Conservation (phyloP, 2,888 invertebrate genomes). For the Psylliodes chrysocephalus region DNA sequence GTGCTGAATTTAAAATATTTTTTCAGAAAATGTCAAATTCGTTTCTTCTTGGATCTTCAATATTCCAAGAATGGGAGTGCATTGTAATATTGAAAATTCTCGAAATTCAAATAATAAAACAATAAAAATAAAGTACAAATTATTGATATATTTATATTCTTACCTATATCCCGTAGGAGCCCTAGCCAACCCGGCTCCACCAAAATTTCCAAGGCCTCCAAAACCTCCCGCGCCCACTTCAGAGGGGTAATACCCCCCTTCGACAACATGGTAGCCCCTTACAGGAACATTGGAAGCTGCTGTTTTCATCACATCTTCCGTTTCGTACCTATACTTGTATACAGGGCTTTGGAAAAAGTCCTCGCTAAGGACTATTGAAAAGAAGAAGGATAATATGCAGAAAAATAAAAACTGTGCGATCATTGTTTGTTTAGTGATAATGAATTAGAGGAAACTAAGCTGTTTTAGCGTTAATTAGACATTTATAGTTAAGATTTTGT, state of each 20-base stretch:
- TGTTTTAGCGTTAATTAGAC: constrained; percentile 34
- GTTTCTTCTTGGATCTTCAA: no score
- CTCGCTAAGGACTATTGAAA: constrained; percentile 4
- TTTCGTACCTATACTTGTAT: constrained; percentile 60
- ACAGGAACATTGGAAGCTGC: constrained; percentile 61
- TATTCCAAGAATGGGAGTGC: no score
- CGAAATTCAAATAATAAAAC: no score
- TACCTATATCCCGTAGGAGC: constrained; percentile 7
- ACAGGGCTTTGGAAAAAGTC: constrained; percentile 45
- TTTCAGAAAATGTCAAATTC: no score
- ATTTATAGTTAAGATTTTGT: constrained; percentile 46
- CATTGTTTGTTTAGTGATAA: constrained; percentile 21
- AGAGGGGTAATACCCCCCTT: constrained; percentile 69
- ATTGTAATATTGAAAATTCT: no score
- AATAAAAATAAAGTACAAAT: no score
- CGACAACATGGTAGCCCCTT: constrained; percentile 70
- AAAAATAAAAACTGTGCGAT: constrained; percentile 16
- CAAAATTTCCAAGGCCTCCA: constrained; percentile 16
- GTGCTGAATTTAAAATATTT: no score
- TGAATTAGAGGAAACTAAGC: constrained; percentile 14
- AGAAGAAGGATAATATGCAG: not conserved
- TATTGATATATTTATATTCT: no score
- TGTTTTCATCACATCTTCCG: constrained; percentile 61
- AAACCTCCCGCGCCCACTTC: constrained; percentile 45
- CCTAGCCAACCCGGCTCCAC: constrained; percentile 12